These are phyloP conservation scores for Thryonomys swinderianus DNA, from an alignment of 2,113 vertebrate species.

Conservation along the genomic window DNA sequence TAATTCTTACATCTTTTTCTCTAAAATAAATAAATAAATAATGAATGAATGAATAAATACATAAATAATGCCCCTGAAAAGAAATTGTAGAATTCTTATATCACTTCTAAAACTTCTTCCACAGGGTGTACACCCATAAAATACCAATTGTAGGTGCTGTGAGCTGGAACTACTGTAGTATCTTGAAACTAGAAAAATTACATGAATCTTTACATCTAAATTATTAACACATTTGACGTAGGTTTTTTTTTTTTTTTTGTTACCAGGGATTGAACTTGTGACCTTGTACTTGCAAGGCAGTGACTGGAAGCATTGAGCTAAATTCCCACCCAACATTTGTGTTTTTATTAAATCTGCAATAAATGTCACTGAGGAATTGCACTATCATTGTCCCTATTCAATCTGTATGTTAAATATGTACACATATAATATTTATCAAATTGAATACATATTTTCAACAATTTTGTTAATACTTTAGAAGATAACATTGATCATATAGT, in stretches of 20 bases:
- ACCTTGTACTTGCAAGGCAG: too few species aligned
- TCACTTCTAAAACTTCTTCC: constrained; percentile 55
- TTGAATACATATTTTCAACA: neutral
- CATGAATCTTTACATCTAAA: neutral
- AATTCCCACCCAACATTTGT: neutral
- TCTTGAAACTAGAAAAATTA: neutral
- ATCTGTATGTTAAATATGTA: neutral
- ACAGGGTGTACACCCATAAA: neutral
- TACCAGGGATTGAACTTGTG: too few species aligned
- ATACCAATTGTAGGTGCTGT: neutral
- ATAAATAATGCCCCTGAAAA: neutral
- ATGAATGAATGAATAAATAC: too few species aligned
- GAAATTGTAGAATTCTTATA: neutral
- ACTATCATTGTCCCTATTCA: neutral
- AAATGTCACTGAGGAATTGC: neutral
- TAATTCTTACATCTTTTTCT: neutral
- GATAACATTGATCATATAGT: neutral
- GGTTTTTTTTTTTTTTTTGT: too few species aligned
- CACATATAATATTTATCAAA: neutral
- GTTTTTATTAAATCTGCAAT: neutral
- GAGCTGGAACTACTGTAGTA: neutral
- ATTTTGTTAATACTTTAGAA: neutral
- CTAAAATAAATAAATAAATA: constrained; percentile 19
- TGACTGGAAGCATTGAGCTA: too few species aligned
- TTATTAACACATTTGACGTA: neutral